Base-by-base conservation (phyloP, 2,888 invertebrate genomes). In the Orgyia antiqua region DNA sequence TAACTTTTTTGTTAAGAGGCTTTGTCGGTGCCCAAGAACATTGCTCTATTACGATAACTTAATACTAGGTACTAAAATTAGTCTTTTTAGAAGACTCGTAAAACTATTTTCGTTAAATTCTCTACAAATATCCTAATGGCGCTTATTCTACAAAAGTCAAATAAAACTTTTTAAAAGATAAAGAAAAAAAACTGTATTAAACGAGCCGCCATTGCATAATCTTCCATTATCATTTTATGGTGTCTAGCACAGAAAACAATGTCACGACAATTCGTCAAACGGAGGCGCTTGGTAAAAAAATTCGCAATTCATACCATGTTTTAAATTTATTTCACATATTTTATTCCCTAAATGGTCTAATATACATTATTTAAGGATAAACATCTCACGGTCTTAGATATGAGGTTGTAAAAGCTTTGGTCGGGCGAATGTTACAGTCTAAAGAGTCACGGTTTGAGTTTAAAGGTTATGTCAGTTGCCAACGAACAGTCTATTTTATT, bases 371-470 rank as follows among this genome's bases (percentile, higher is more conserved):
- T 45, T 35, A 37, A 31, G 24, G 63, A 63, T 63, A 56, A 53
- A 23, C 36, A 58, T 55, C 51, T 65, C 65, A 65, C 65, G 65
- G 54, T 44, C 44, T 40, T 45, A 44, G 40, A 58, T 54, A 52
- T 55, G 45, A 33, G 39, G 57, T 50, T 58, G 42, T 65, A 61
- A 61, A 56, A 48, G 57, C 58, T 53, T 52, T 45, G 4, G 57
- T 58, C 56, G 51, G 65, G 52, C 56, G 53, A 55, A 44, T 55
- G 58, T 57, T 46, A 56, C 61, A 41, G 53, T 51, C 38, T 27
- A 41, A 28, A 37, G 30, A 43, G 56, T 58, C 55, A 53, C 51
- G 55, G 49, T 11, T 31, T 10, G 4, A 28, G 31, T 17, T 36
- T 39, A 51, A 42, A 51, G 52, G 45, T 49, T 40, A 33, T 41